phyloP scores from a whole-genome alignment of 2,797 vertebrate genomes.

The Pygocentrus nattereri region DNA sequence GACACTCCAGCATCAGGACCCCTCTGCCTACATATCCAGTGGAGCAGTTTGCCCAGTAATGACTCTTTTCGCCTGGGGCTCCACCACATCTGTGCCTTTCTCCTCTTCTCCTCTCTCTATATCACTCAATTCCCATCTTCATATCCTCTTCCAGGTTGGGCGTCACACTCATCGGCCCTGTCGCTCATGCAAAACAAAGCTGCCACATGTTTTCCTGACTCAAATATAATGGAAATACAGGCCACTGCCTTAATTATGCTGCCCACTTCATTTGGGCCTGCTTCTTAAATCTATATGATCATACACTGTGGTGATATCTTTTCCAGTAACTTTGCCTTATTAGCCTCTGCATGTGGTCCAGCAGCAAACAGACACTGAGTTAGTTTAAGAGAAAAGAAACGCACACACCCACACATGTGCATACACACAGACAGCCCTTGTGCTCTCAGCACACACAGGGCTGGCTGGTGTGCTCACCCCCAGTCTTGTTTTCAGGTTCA shows the following conservation, averaged over 20 bases:
- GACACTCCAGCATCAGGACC: slow-evolving; percentile 59
- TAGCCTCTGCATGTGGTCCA: slow-evolving; percentile 50
- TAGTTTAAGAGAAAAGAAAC: slow-evolving; percentile 8
- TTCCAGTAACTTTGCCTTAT: background rate
- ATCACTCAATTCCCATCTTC: slow-evolving; percentile 34
- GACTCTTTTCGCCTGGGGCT: slow-evolving; percentile 82
- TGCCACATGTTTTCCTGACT: slow-evolving; percentile 36
- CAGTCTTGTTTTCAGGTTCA: slow-evolving; percentile 93
- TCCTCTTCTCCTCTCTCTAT: slow-evolving; percentile 34
- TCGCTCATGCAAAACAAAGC: slow-evolving; percentile 26
- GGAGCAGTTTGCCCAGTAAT: slow-evolving; percentile 82
- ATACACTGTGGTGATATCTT: background rate
- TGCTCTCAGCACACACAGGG: slow-evolving; percentile 63
- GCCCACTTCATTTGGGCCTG: background rate
- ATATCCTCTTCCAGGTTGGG: slow-evolving; percentile 23
- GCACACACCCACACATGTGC: slow-evolving; percentile 28
- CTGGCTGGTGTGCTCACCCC: slow-evolving; percentile 75
- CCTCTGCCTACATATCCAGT: slow-evolving; percentile 66
- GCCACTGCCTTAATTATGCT: background rate
- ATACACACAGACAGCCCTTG: slow-evolving; percentile 55
- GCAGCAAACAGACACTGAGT: slow-evolving; percentile 56
- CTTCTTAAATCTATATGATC: background rate
- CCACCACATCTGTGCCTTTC: slow-evolving; percentile 77
- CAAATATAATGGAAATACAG: slow-evolving; percentile 18
- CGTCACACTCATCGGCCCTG: slow-evolving; percentile 32